These are phyloP conservation scores for Caenorhabditis wallacei DNA, from an alignment of 2,888 invertebrate genomes.

Conservation along the genomic window DNA sequence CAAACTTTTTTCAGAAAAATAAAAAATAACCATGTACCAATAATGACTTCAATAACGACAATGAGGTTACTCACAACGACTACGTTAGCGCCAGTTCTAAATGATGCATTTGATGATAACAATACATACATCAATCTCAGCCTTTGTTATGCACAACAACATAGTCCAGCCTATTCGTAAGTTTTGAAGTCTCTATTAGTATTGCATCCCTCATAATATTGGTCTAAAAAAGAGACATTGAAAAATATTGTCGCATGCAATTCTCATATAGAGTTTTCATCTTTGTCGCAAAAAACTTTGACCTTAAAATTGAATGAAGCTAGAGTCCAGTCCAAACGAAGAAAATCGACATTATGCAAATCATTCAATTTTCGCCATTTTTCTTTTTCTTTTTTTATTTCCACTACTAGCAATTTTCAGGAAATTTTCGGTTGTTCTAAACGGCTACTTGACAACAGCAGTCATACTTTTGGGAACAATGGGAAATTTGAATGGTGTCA, in stretches of 20 bases:
- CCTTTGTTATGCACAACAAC: slow-evolving; percentile 21
- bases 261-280: too few species aligned
- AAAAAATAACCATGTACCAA: neutral
- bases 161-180: slow-evolving; percentile 29
- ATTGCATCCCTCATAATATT: too few species aligned
- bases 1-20: slow-evolving; percentile 5
- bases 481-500: slow-evolving; percentile 77
- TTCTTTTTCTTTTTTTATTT: slow-evolving; percentile 12
- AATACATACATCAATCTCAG: slow-evolving; percentile 15
- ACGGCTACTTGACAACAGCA: slow-evolving; percentile 76
- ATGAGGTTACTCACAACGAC: slow-evolving; percentile 20
- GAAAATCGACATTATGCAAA: slow-evolving; percentile 43
- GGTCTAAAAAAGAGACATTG: too few species aligned
- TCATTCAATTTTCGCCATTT: neutral
- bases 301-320: slow-evolving; percentile 1
- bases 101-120: slow-evolving; percentile 18
- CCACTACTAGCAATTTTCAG: too few species aligned
- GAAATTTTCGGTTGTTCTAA: slow-evolving; percentile 71
- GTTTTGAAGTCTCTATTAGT: too few species aligned
- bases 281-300: slow-evolving; percentile 13
- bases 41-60: neutral
- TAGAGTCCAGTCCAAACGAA: neutral
- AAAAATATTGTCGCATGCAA: too few species aligned
- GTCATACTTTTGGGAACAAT: slow-evolving; percentile 78
- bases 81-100: slow-evolving; percentile 24